Evolutionary conservation across 2,888 invertebrate genomes (phyloP).

Genomic region (Orgyia antiqua): DNA sequence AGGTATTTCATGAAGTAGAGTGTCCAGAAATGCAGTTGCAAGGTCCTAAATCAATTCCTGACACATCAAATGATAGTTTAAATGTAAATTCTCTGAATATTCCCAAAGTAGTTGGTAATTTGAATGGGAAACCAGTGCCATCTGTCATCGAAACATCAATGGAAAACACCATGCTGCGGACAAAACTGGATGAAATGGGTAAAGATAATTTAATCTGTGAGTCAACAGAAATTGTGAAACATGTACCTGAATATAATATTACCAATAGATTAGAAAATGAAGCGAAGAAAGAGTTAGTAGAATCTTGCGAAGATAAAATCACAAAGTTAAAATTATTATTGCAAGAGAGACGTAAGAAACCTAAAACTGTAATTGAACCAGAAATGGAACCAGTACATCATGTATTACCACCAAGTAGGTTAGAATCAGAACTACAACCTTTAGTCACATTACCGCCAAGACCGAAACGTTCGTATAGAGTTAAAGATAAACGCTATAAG

Average conservation of each 20-base stretch:
- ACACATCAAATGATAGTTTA: not conserved
- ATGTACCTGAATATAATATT: conserved; percentile 16
- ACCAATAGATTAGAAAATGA: conserved; percentile 10
- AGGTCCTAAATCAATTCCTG: not conserved
- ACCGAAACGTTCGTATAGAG: conserved; percentile 19
- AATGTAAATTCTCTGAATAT: not conserved
- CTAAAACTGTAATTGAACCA: not conserved
- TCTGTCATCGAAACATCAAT: not conserved
- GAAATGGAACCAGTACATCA: not conserved
- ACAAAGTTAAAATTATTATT: conserved; percentile 50
- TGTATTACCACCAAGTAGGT: not conserved
- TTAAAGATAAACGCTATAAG: conserved; percentile 41
- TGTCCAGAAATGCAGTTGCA: not conserved
- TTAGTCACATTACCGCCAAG: conserved; percentile 17
- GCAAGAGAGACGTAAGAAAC: conserved; percentile 33
- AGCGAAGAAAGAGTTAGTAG: conserved; percentile 34
- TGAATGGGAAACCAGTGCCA: not conserved
- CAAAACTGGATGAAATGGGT: not conserved
- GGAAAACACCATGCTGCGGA: not conserved
- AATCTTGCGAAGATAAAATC: conserved; percentile 60
- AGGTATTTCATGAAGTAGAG: conserved; percentile 30
- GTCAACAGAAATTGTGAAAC: conserved; percentile 29
- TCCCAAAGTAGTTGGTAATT: not conserved
- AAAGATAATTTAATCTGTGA: conserved; percentile 13
- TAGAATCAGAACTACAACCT: conserved; percentile 9